Evolutionary conservation across 1,140 invertebrate genomes (phyloP), one percentile per base, ranked within the genome.

Genomic region (Contarinia nasturtii): DNA sequence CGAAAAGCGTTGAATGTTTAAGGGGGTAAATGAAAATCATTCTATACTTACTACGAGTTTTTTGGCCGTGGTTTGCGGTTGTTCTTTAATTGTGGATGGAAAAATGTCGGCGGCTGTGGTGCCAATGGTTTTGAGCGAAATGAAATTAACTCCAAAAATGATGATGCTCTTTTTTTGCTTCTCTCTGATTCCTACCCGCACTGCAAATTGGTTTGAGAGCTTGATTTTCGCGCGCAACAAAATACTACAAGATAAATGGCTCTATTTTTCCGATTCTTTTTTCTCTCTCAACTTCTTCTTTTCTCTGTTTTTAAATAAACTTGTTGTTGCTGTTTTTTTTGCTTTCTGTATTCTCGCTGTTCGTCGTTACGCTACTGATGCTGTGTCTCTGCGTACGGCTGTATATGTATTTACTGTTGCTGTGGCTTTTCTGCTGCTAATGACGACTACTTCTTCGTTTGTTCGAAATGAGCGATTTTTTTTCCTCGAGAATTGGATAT

Each of bases 71-170:
- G 60, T 57, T 51, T 57, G 55, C 59, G 58, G 61, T 52, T 60
- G 61, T 57, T 59, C 59, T 60, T 61, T 61, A 55, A 61, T 61
- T 53, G 59, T 57, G 55, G 55, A 55, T 57, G 44, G 60, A 57
- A 63, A 62, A 57, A 62, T 63, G 57, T 63, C 60, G 60, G 60
- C 56, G 60, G 60, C 27, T 27, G 27, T 27, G 27, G 27, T 27
- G 27, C 27, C 27, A 27, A 27, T 27, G 27, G 41, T 43, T 61
- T 63, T 63, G 54, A 63, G 60, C 60, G 63, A 61, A 54, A 62
- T 61, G 57, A 63, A 59, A 63, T 63, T 63, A 60, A 63, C 60
- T 63, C 60, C 60, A 63, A 63, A 63, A 60, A 47, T 37, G 20
- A 18, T 38, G 33, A 47, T 43, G 33, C 20, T 34, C 14, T 42